phyloP scores from a whole-genome alignment of 1,140 invertebrate species.

The Zaprionus kolodkinae region DNA sequence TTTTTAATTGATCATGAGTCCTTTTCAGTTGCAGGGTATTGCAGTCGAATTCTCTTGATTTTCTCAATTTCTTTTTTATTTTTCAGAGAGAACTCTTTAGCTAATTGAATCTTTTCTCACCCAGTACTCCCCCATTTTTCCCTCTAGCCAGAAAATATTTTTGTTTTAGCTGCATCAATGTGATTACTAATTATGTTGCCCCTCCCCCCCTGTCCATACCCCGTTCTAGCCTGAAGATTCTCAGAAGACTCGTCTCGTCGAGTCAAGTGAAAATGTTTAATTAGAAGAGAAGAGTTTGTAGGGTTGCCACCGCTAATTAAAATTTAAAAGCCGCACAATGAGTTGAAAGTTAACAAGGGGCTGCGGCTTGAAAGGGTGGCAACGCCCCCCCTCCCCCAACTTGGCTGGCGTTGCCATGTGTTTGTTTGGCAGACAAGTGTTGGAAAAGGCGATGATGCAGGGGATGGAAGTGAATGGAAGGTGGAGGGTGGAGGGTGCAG shows the following conservation, averaged over 20 bases:
- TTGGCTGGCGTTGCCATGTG: constrained; percentile 15
- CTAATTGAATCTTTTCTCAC: neutral
- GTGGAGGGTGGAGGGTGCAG: constrained; percentile 1
- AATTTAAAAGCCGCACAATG: constrained; percentile 83
- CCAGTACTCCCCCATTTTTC: too few relatives aligned
- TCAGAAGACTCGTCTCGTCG: neutral
- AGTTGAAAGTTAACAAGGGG: constrained; percentile 76
- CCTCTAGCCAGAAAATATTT: neutral
- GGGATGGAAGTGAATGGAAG: constrained; percentile 9
- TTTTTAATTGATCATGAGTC: neutral
- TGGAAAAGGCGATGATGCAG: constrained; percentile 41
- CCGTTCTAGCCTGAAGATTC: neutral
- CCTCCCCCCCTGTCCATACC: neutral
- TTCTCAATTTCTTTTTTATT: neutral
- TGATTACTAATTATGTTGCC: constrained; percentile 5
- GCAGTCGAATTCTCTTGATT: neutral
- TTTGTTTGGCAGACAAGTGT: constrained; percentile 35
- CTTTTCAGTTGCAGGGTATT: neutral
- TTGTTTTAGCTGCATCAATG: constrained; percentile 9
- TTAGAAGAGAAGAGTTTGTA: constrained; percentile 70
- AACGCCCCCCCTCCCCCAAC: constrained; percentile 16
- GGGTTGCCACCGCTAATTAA: constrained; percentile 72
- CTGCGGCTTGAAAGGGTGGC: constrained; percentile 31
- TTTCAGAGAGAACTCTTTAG: neutral
- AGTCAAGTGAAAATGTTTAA: constrained; percentile 63